Percentiles rank a stretch among this genome's conserved stretches.
phyloP scores from a whole-genome alignment of 2,888 invertebrate species.

The Erpobdella octoculata region DNA sequence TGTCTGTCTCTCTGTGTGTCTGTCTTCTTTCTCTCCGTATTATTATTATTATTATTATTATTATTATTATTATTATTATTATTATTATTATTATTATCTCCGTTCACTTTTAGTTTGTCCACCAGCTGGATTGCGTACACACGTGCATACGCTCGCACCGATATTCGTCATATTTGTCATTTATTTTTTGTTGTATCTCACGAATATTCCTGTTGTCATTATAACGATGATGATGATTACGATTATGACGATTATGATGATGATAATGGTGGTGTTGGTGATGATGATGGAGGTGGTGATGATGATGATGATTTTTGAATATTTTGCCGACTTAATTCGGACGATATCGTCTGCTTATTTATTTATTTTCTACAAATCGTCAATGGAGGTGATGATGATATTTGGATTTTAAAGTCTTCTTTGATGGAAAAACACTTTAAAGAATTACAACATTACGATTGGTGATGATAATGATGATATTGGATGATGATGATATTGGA shows the following conservation, averaged over 20 bases:
- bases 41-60: background rate
- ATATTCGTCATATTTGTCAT: background rate
- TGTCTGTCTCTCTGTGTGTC: too few relatives aligned
- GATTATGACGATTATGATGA: slow-evolving; percentile 16
- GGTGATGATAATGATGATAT: background rate
- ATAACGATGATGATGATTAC: slow-evolving; percentile 1
- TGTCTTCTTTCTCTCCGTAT: background rate
- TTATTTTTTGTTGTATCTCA: background rate
- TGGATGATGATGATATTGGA: too few relatives aligned
- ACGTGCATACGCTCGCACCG: background rate
- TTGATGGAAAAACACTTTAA: too few relatives aligned
- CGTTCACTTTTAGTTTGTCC: too few relatives aligned
- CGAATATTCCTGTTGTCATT: background rate
- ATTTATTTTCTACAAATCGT: too few relatives aligned
- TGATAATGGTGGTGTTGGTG: slow-evolving; percentile 19
- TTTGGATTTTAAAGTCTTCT: background rate
- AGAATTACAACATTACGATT: background rate
- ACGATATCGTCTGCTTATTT: too few relatives aligned
- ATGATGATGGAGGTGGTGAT: slow-evolving; percentile 25
- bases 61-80: background rate
- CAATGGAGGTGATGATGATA: background rate
- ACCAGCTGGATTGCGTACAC: too few relatives aligned
- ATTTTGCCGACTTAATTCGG: slow-evolving; percentile 12
- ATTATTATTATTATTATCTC: background rate
- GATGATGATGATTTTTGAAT: slow-evolving; percentile 21